phyloP scores from a whole-genome alignment of 2,113 vertebrate genomes.

The Coryphaenoides rupestris region DNA sequence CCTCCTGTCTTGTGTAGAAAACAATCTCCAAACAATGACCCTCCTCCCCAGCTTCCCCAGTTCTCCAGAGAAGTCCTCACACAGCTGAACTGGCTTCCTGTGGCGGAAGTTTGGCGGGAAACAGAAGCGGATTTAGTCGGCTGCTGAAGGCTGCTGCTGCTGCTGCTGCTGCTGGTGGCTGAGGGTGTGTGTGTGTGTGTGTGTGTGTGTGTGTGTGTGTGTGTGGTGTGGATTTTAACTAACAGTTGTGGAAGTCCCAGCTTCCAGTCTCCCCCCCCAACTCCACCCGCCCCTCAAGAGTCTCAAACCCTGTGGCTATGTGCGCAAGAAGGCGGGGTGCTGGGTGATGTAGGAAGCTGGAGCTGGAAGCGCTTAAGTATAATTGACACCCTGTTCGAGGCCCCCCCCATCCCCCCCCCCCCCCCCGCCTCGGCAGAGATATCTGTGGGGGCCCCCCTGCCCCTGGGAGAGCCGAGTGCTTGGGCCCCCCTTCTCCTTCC shows the following conservation, averaged over 20 bases:
- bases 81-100: slow-evolving; percentile 44
- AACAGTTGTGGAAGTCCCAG: slow-evolving; percentile 30
- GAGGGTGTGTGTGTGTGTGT: too few species aligned
- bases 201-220: too few species aligned
- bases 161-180: too few species aligned
- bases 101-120: slow-evolving; percentile 32
- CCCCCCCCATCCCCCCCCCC: slow-evolving; percentile 5
- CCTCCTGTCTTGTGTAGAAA: slow-evolving; percentile 41
- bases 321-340: slow-evolving; percentile 42
- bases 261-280: slow-evolving; percentile 5
- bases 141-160: background rate
- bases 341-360: too few species aligned
- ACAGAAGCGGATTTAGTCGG: slow-evolving; percentile 18
- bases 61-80: slow-evolving; percentile 25
- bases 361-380: slow-evolving; percentile 57
- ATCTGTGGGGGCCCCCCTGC: too few species aligned
- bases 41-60: background rate
- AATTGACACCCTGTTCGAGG: slow-evolving; percentile 53
- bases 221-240: slow-evolving; percentile 22
- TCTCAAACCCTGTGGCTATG: slow-evolving; percentile 38
- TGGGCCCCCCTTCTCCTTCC: too few species aligned
- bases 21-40: slow-evolving; percentile 49
- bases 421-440: background rate
- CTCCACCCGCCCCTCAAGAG: slow-evolving; percentile 13
- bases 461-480: too few species aligned